A percentile compares a stretch with the other conserved stretches of the same genome.
Evolutionary conservation across 2,797 vertebrate species (phyloP).

Genomic region (Otolemur crassicaudatus): DNA sequence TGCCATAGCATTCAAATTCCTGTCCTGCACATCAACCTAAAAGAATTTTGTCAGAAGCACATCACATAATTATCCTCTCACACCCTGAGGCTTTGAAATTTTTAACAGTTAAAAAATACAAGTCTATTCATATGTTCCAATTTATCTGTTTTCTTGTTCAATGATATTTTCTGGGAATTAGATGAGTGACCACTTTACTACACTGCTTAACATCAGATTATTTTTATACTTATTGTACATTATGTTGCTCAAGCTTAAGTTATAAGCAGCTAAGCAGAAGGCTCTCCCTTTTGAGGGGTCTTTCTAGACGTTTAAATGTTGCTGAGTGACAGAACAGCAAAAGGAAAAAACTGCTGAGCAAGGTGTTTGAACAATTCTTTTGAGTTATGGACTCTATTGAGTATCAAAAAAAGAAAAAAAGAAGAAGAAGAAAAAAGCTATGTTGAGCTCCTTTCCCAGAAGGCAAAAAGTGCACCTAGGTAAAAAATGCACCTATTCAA

Average conservation of each 20-base stretch:
- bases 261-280: background rate
- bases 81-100: background rate
- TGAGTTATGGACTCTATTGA: background rate
- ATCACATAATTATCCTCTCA: background rate
- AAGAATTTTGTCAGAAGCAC: constrained; percentile 39
- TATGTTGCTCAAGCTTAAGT: background rate
- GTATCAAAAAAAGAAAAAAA: background rate
- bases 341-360: background rate
- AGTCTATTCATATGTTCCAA: background rate
- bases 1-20: constrained; percentile 42
- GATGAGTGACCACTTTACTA: background rate
- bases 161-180: background rate
- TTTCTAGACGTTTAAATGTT: background rate
- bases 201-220: background rate
- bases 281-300: background rate
- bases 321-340: background rate
- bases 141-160: background rate
- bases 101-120: background rate
- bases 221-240: background rate
- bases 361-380: background rate
- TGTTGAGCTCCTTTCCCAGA: background rate
- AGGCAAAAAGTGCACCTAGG: no score
- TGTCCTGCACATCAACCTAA: constrained; percentile 5
- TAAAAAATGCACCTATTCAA: no score
- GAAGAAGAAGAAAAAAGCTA: background rate